Conservation (phyloP, 2,113 vertebrate species). For the Heloderma charlesbogerti region DNA sequence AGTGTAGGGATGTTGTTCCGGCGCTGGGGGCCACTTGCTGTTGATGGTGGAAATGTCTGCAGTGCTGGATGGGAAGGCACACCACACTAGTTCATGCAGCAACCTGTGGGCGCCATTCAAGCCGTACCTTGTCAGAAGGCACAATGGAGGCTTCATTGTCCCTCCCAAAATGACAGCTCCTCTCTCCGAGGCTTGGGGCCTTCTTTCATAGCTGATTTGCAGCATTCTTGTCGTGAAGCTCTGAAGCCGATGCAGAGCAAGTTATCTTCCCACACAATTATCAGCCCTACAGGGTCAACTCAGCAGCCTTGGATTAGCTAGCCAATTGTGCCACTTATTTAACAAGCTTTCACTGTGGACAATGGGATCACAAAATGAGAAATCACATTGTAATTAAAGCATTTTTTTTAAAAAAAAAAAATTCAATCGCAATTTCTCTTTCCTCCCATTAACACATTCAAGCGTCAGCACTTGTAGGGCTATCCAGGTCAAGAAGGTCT, state of each 20-base stretch:
- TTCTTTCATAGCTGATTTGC: background rate
- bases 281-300: background rate
- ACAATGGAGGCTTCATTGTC: background rate
- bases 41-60: background rate
- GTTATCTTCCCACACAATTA: conserved; percentile 2
- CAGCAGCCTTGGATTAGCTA: background rate
- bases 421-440: conserved; percentile 22
- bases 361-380: conserved; percentile 32
- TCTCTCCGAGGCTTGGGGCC: background rate
- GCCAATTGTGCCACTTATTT: conserved; percentile 24
- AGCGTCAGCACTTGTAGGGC: conserved; percentile 27
- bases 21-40: background rate
- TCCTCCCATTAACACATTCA: conserved; percentile 34
- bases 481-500: conserved; percentile 43
- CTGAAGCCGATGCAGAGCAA: background rate
- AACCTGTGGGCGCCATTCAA: background rate
- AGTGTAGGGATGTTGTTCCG: background rate
- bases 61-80: background rate
- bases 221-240: background rate
- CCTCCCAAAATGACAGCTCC: too few relatives aligned
- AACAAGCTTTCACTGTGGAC: conserved; percentile 24
- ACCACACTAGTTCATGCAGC: background rate
- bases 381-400: conserved; percentile 27
- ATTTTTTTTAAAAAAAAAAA: background rate
- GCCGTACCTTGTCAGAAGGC: background rate